phyloP scores from a whole-genome alignment of 1,140 invertebrate species.

The Heliconius hermathena region DNA sequence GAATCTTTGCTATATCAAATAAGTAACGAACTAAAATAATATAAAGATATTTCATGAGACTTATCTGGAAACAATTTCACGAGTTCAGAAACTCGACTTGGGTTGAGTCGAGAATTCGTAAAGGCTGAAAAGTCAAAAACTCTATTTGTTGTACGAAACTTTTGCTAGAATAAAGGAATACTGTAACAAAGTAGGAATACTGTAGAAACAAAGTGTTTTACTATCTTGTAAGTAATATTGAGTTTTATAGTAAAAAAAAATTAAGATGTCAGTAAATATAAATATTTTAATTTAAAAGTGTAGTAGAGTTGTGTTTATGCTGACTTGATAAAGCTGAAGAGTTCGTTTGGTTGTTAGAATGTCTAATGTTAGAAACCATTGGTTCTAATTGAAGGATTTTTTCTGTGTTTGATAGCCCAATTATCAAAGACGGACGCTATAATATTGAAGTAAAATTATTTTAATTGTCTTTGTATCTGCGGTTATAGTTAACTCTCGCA shows the following conservation, averaged over 20 bases:
- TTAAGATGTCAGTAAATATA: too few relatives aligned
- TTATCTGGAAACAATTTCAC: not conserved
- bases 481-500: too few relatives aligned
- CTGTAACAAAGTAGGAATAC: not conserved
- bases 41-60: not conserved
- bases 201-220: not conserved
- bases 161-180: not conserved
- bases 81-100: not conserved
- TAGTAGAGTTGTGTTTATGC: too few relatives aligned
- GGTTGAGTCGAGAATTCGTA: not conserved
- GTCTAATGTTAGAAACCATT: too few relatives aligned
- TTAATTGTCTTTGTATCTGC: too few relatives aligned
- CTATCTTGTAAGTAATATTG: not conserved
- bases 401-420: too few relatives aligned
- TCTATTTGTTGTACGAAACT: not conserved
- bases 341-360: too few relatives aligned
- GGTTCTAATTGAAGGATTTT: too few relatives aligned
- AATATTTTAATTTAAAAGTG: too few relatives aligned
- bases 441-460: too few relatives aligned
- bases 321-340: too few relatives aligned
- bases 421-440: too few relatives aligned
- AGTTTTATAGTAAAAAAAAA: not conserved
- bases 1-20: not conserved
- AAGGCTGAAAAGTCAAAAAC: slow-evolving; percentile 2
- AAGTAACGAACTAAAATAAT: not conserved